phyloP scores from a whole-genome alignment of 2,797 vertebrate genomes.

The Tragelaphus oryx region DNA sequence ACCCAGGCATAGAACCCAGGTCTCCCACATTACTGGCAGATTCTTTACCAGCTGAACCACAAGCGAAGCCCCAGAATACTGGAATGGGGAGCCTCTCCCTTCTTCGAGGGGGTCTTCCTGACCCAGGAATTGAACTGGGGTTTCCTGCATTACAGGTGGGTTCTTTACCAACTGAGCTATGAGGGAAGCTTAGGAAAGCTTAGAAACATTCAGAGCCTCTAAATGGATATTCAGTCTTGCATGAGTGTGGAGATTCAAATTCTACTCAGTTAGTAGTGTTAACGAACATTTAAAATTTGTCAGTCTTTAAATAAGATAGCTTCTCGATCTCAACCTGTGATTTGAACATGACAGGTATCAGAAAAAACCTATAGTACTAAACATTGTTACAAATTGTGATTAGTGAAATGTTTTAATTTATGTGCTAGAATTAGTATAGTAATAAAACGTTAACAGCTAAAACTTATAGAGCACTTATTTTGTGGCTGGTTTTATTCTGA shows the following conservation, averaged over 20 bases:
- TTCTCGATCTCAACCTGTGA: neutral
- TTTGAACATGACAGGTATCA: neutral
- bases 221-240: neutral
- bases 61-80: neutral
- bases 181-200: neutral
- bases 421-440: neutral
- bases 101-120: neutral
- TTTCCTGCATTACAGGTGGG: neutral
- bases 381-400: neutral
- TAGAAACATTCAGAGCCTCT: neutral
- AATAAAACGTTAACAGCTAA: slow-evolving; percentile 26
- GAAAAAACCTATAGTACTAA: neutral
- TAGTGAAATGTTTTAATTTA: slow-evolving; percentile 8
- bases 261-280: neutral
- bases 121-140: neutral
- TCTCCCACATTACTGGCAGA: neutral
- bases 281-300: neutral
- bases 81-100: neutral
- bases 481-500: neutral
- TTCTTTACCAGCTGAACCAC: neutral
- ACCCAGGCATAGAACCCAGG: neutral
- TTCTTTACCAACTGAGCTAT: neutral
- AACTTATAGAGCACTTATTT: slow-evolving; percentile 30
- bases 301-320: neutral
- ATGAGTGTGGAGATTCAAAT: neutral